These are phyloP conservation scores for Amazona guildingii DNA, from an alignment of 2,113 vertebrate genomes.

Conservation along the genomic window DNA sequence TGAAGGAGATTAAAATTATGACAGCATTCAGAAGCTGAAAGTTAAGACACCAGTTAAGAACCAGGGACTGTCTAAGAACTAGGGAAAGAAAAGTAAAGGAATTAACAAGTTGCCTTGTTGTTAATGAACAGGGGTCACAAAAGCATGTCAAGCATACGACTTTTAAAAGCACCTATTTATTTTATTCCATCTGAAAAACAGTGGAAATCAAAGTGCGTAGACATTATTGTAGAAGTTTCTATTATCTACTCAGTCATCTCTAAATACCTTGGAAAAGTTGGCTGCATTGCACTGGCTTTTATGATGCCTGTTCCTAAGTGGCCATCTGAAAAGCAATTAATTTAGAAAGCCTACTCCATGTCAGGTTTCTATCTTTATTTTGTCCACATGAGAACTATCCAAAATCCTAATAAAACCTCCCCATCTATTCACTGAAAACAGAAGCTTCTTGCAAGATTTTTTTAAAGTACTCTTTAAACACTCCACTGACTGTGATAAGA, in stretches of 20 bases:
- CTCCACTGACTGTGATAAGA: neutral
- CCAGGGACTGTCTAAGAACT: neutral
- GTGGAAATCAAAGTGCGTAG: neutral
- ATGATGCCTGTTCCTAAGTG: neutral
- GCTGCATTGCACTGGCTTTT: neutral
- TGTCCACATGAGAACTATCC: neutral
- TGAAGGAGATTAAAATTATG: neutral
- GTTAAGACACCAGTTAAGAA: neutral
- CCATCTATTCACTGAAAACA: neutral
- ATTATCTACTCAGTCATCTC: neutral
- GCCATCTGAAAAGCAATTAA: neutral
- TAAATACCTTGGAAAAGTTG: neutral
- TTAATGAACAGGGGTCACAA: neutral
- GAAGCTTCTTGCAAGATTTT: neutral
- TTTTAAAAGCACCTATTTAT: neutral
- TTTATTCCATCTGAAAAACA: neutral
- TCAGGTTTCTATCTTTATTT: neutral
- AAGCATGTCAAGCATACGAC: neutral
- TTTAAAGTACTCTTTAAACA: neutral
- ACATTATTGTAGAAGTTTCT: neutral
- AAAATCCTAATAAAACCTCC: neutral
- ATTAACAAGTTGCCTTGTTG: neutral
- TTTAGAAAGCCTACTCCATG: neutral
- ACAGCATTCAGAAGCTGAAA: neutral
- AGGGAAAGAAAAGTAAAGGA: neutral